Percentiles rank a stretch among this genome's conserved stretches.
Conservation (phyloP, 2,113 vertebrate genomes). For the Pteronura brasiliensis region DNA sequence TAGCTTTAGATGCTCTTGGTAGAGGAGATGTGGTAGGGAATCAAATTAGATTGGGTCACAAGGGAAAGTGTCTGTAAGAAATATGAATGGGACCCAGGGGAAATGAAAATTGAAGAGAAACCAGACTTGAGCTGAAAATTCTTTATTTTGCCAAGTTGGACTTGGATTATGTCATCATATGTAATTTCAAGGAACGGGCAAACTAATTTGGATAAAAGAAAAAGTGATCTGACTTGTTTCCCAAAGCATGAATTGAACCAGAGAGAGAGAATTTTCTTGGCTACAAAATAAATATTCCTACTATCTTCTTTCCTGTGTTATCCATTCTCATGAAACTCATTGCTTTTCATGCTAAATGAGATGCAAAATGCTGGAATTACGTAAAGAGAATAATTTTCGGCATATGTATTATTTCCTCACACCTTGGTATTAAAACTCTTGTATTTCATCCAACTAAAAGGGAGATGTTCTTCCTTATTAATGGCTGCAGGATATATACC, state of each 20-base stretch:
- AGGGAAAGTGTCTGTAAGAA: constrained; percentile 66
- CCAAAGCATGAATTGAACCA: constrained; percentile 27
- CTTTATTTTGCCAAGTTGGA: constrained; percentile 48
- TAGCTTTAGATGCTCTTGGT: constrained; percentile 46
- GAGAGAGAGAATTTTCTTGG: not conserved
- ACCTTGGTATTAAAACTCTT: not conserved
- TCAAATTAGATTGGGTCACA: constrained; percentile 63
- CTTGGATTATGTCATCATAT: constrained; percentile 59
- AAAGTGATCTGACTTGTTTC: constrained; percentile 22
- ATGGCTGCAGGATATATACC: not conserved
- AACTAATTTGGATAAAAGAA: constrained; percentile 40
- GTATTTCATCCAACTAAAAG: not conserved
- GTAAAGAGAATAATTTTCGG: not conserved
- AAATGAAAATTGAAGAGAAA: constrained; percentile 63
- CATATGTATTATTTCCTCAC: not conserved
- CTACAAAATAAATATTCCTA: constrained; percentile 25
- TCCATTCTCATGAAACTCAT: not conserved
- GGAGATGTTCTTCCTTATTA: not conserved
- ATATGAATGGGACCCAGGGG: constrained; percentile 54
- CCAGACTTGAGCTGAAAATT: constrained; percentile 20
- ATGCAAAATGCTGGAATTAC: not conserved
- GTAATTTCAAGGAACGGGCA: constrained; percentile 61
- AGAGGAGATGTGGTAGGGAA: constrained; percentile 45
- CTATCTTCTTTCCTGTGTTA: not conserved
- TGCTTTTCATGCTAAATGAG: not conserved